Evolutionary conservation across 64 coral and sea anemone genomes (phyloP), one percentile per base, ranked within the genome.

Genomic region (Hydrozoanthus tunicans): DNA sequence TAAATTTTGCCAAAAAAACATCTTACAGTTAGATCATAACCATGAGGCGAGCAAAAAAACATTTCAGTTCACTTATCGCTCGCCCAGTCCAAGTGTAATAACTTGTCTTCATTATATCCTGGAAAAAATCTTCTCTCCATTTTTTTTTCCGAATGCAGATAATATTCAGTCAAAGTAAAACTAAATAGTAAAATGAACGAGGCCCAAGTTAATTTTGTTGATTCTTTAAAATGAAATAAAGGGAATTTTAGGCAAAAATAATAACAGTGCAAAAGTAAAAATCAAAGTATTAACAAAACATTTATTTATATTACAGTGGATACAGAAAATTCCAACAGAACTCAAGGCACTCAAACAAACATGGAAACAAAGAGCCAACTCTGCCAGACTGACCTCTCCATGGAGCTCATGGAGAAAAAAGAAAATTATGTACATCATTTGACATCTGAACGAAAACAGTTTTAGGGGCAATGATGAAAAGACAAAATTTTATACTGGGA

Each of bases 401-500:
- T 79, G 56, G 56, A 20, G 56, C 15, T 59, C 77, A 59, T 61
- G 55, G 74, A 15, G 51, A 58, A 58, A 79, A 15, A 79, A 20
- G 56, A 17, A 8, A n/a, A 59, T 79, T 79, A 79, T 79, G 53
- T 17, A 23, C 77, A 79, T 54, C 32, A 79, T 79, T 56, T 79
- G 53, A 79, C 77, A 79, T 13, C 77, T 79, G 54, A 79, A 54
- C 3, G 54, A 79, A 56, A 56, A 79, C 13, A 56, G 77, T 56
- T 79, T 79, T 53, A 79, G 54, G 77, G 77, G 77, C 53, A 79
- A 79, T 58, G 53, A 76, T 76, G 72, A 52, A 9, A 76, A 76
- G 32, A 76, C 72, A 32, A 76, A 76, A 76, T 76, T 76, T 79
- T 79, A 59, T 56, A 79, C 77, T 79, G 77, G 77, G 12, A 79